A percentile compares a stretch with the other conserved stretches of the same genome.
Conservation (phyloP, 2,113 vertebrate genomes). For the Pelvicachromis taeniatus region DNA sequence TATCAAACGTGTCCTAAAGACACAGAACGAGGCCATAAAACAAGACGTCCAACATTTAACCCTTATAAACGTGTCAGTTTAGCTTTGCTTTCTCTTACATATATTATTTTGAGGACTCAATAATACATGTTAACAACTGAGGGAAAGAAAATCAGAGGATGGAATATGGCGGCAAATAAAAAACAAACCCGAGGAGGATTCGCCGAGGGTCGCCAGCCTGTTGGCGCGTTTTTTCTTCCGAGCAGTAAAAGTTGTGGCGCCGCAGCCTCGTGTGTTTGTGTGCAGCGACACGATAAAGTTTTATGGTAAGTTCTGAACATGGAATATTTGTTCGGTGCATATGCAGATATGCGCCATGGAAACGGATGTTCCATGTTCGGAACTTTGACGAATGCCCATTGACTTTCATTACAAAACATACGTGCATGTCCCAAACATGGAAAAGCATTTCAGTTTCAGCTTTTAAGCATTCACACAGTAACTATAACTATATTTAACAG, state of each 20-base stretch:
- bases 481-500: no score
- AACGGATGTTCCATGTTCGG: no score
- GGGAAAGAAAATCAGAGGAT: neutral
- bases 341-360: no score
- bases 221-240: neutral
- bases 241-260: no score
- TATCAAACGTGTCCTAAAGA: neutral
- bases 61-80: neutral
- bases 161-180: neutral
- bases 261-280: neutral
- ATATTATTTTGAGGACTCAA: neutral
- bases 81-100: neutral
- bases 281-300: neutral
- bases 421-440: no score
- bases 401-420: no score
- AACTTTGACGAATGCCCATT: no score
- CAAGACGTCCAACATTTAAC: neutral
- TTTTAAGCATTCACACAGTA: no score
- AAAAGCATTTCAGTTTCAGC: no score
- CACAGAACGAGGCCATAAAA: neutral
- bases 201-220: neutral
- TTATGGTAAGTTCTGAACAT: no score
- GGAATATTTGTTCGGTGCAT: no score
- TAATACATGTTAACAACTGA: neutral
- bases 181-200: neutral